Evolutionary conservation across 2,888 invertebrate species (phyloP).

Genomic region (Coronaproctus castanopsis): DNA sequence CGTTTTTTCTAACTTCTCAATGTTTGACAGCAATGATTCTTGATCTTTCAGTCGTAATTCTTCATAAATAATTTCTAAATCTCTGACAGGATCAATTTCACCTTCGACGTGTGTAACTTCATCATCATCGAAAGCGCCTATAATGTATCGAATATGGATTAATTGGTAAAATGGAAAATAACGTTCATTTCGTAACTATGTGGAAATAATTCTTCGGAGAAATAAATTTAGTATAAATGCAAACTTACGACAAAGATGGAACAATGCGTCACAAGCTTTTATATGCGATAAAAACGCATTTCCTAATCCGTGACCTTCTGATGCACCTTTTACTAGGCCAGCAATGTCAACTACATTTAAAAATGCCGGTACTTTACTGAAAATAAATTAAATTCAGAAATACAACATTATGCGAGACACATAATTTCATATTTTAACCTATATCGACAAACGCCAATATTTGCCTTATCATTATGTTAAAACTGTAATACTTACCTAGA

Average conservation of each 20-base stretch:
- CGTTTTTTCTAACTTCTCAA: conserved; percentile 71
- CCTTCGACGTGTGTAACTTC: conserved; percentile 97
- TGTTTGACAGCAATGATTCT: conserved; percentile 56
- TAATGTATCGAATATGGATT: conserved; percentile 8
- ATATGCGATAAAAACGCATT: conserved; percentile 98
- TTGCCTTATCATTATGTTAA: conserved; percentile 1
- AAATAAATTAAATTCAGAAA: conserved; percentile 23
- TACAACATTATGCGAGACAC: conserved; percentile 18
- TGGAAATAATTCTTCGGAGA: too few species aligned
- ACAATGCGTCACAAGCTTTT: conserved; percentile 93
- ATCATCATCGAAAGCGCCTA: conserved; percentile 91
- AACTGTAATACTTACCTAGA: conserved; percentile 41
- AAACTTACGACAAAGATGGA: conserved; percentile 83
- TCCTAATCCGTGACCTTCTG: conserved; percentile 93
- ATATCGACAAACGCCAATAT: background rate
- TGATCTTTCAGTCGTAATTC: conserved; percentile 88
- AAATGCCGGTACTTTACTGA: conserved; percentile 94
- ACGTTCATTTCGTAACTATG: too few species aligned
- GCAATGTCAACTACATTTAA: conserved; percentile 96
- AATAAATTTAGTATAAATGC: too few species aligned
- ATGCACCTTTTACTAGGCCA: conserved; percentile 91
- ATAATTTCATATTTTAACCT: too few species aligned
- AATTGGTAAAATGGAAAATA: too few species aligned
- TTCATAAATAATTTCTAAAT: conserved; percentile 88
- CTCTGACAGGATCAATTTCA: conserved; percentile 90